Evolutionary conservation across 2,888 invertebrate species (phyloP).

Genomic region (Polydesmus complanatus): DNA sequence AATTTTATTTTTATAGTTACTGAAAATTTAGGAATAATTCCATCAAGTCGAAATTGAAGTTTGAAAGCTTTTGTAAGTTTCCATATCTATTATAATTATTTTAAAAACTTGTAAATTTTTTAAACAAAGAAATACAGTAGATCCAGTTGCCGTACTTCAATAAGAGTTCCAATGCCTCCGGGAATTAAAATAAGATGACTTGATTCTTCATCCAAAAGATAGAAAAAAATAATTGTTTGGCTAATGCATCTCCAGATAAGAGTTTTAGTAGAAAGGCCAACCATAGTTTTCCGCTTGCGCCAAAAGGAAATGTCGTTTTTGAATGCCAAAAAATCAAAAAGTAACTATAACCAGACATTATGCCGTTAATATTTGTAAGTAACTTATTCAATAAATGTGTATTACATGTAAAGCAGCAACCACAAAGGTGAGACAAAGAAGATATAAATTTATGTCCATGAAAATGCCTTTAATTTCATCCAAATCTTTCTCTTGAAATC

Average conservation of each 20-base stretch:
- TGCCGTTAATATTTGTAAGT: conserved; percentile 7
- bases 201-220: conserved; percentile 80
- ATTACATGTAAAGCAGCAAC: conserved; percentile 84
- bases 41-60: conserved; percentile 39
- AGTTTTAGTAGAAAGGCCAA: conserved; percentile 70
- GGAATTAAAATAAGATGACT: conserved; percentile 78
- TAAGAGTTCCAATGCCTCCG: conserved; percentile 67
- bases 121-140: not conserved
- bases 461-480: conserved; percentile 95
- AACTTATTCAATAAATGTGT: not conserved
- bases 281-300: conserved; percentile 69
- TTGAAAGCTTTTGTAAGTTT: conserved; percentile 86
- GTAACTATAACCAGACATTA: conserved; percentile 69
- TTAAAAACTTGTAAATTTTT: not conserved
- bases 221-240: conserved; percentile 68
- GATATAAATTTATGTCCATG: conserved; percentile 84
- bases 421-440: conserved; percentile 74
- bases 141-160: conserved; percentile 51
- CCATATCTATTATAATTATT: conserved; percentile 54
- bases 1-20: conserved; percentile 9
- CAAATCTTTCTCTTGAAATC: conserved; percentile 77
- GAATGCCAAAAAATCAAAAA: conserved; percentile 93
- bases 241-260: conserved; percentile 91
- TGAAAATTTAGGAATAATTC: conserved; percentile 13
- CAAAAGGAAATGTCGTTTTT: conserved; percentile 96